These are phyloP conservation scores for Otolemur garnettii DNA, from an alignment of 2,113 vertebrate genomes.

Conservation along the genomic window DNA sequence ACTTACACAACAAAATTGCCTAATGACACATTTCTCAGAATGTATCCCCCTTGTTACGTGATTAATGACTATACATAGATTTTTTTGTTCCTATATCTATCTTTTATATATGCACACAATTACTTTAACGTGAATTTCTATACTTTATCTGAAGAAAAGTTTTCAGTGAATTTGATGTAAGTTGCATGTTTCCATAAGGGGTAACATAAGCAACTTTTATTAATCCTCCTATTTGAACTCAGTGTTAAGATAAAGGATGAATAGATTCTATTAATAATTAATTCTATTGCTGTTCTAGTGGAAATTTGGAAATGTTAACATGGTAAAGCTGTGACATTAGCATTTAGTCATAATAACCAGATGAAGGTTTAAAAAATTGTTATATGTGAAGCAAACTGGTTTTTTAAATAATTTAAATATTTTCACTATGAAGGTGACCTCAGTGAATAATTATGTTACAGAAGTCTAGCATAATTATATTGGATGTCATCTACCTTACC, in stretches of 20 bases:
- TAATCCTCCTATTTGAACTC: neutral
- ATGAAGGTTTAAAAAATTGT: neutral
- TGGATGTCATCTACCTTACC: neutral
- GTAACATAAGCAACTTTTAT: neutral
- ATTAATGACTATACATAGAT: neutral
- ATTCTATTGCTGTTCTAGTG: neutral
- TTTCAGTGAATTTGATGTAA: neutral
- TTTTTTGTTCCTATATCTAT: neutral
- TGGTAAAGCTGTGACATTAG: neutral
- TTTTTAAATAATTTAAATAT: neutral
- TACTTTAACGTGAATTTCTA: neutral
- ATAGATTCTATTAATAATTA: neutral
- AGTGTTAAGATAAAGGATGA: neutral
- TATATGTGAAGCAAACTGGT: neutral
- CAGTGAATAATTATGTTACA: neutral
- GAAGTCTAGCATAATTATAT: neutral
- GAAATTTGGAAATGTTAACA: conserved; percentile 26
- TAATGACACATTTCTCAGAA: neutral
- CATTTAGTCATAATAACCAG: conserved; percentile 21
- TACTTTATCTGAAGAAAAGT: neutral
- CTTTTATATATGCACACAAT: neutral
- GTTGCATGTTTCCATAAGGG: neutral
- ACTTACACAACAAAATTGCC: neutral
- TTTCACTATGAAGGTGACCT: conserved; percentile 1
- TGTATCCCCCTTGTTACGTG: neutral